Base-by-base conservation (phyloP, 2,113 vertebrate species). In the Microtus montanus region DNA sequence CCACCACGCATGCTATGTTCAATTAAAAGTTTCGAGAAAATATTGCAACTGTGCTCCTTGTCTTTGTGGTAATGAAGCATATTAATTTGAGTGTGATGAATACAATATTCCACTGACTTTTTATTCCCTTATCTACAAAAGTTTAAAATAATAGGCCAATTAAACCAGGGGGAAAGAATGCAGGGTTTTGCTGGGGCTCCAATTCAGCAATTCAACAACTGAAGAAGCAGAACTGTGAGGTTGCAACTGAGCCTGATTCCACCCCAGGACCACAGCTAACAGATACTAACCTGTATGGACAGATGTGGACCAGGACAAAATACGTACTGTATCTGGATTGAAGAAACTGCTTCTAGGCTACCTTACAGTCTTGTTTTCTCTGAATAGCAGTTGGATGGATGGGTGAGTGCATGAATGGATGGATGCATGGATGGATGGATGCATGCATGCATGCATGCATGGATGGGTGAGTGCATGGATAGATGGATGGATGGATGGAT, bases 1-100 rank as follows among this genome's bases (percentile, higher is more conserved):
- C 89, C 49, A 64, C 90, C 68, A 90, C 93, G 58, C 38, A 26
- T 96, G 96, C 89, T 98, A 89, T 54, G 87, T 95, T 98, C 97
- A 97, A 97, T 97, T 97, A 97, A 97, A 97, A 97, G 96, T 98
- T 98, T 95, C 89, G 83, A 97, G 96, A 89, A 98, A 97, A 97
- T 97, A 98, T 87, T 97, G 92, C 89, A 95, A 64, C 92, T n/a
- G 87, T 15, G 52, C 70, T 97, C 68, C 84, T 78, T 97, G 93
- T 96, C 93, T 95, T 97, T 94, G 94, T 85, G 79, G 86, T 96
- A 97, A 97, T 97, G 95, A 96, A 94, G 89, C 95, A 66, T 97
- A 63, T 97, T 97, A 98, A 97, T 92, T 82, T 73, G 92, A 87
- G 84, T 95, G 82, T 94, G 77, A 93, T 97, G 74, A 96, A 89